Evolutionary conservation across 2,888 invertebrate species (phyloP).

Genomic region (Limulus polyphemus): DNA sequence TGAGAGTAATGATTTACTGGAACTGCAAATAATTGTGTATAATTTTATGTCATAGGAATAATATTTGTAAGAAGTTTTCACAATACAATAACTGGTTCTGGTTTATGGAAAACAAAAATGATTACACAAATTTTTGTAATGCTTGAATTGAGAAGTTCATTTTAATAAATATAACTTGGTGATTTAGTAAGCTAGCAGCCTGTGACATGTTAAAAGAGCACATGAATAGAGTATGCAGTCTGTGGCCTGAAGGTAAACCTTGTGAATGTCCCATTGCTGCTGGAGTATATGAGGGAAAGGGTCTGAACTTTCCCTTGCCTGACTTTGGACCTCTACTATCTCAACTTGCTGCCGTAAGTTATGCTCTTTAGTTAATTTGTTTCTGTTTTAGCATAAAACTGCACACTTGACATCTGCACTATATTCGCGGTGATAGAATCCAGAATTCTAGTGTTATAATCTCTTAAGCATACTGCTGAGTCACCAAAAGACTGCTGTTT

Average conservation of each 20-base stretch:
- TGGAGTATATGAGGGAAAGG: neutral
- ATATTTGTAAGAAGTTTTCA: too few species aligned
- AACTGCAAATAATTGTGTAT: too few species aligned
- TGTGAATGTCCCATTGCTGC: neutral
- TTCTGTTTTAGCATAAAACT: too few species aligned
- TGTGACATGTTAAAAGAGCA: neutral
- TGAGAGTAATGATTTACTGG: too few species aligned
- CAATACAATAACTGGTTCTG: too few species aligned
- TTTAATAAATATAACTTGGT: neutral
- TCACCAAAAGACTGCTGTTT: too few species aligned
- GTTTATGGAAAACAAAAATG: neutral
- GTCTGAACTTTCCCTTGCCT: neutral
- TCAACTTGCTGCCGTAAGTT: neutral
- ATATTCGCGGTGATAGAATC: too few species aligned
- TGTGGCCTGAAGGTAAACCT: neutral
- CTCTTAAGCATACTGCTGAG: too few species aligned
- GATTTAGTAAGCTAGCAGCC: neutral
- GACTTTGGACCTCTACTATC: neutral
- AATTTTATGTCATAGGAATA: too few species aligned
- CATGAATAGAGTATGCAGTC: neutral
- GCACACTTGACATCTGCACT: too few species aligned
- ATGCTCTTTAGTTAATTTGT: too few species aligned
- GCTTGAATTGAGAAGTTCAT: neutral
- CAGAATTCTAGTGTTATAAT: too few species aligned
- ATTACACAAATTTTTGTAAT: neutral